Conservation (phyloP, 2,113 vertebrate species). For the Thermophis baileyi region DNA sequence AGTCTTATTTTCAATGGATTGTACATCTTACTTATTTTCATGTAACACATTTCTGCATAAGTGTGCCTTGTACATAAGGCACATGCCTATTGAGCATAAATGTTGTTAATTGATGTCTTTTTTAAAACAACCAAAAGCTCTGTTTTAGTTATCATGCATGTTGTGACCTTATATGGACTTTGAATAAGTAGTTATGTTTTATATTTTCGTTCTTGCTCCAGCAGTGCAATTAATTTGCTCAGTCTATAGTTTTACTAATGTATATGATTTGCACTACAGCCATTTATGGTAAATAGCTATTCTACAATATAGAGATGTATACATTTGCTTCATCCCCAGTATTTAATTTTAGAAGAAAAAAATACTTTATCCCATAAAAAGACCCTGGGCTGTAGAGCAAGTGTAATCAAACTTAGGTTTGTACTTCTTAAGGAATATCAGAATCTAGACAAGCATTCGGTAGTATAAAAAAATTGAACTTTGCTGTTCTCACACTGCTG, state of each 20-base stretch:
- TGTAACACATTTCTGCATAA: not conserved
- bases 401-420: not conserved
- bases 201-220: conserved; percentile 32
- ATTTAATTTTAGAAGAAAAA: conserved; percentile 12
- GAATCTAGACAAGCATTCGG: not conserved
- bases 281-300: conserved; percentile 27
- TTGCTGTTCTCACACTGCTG: not conserved
- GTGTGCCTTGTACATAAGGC: not conserved
- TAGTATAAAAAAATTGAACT: not conserved
- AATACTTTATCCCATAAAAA: conserved; percentile 25
- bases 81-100: not conserved
- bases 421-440: not conserved
- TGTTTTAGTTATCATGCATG: conserved; percentile 16
- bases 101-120: not conserved
- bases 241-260: conserved; percentile 41
- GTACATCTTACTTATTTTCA: not conserved
- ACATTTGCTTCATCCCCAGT: not conserved
- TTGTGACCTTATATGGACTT: conserved; percentile 54
- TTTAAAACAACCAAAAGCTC: conserved; percentile 11
- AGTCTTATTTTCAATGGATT: not conserved
- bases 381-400: rapidly evolving
- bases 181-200: conserved; percentile 40
- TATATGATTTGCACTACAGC: conserved; percentile 19
- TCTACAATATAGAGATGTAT: conserved; percentile 8
- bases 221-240: conserved; percentile 36